A percentile compares a stretch with the other conserved stretches of the same genome.
Conservation (phyloP, 2,113 vertebrate species). For the Cervus canadensis region DNA sequence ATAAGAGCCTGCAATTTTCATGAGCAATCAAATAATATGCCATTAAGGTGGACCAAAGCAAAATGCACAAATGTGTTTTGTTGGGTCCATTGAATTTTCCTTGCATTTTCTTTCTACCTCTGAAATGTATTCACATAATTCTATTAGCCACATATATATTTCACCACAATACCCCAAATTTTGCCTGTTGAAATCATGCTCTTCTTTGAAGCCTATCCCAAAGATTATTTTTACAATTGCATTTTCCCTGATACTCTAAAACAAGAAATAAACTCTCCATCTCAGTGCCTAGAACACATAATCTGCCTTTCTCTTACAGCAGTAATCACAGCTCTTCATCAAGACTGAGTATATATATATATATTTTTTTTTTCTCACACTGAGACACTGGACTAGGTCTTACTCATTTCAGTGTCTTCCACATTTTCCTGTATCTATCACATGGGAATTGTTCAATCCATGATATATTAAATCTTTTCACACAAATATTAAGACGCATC, state of each 20-base stretch:
- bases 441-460: not conserved
- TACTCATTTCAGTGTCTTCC: not conserved
- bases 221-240: not conserved
- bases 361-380: not conserved
- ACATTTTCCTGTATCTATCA: not conserved
- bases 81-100: not conserved
- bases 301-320: not conserved
- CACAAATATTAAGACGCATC: not conserved
- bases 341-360: not conserved
- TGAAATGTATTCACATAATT: not conserved
- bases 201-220: not conserved
- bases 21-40: not conserved
- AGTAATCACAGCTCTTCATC: not conserved
- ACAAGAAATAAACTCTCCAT: not conserved
- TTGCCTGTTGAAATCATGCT: not conserved
- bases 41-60: not conserved
- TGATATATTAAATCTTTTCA: not conserved
- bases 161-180: not conserved
- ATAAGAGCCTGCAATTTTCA: not conserved
- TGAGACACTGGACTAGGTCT: not conserved
- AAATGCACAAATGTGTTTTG: not conserved
- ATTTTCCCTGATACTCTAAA: constrained; percentile 20
- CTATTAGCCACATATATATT: not conserved
- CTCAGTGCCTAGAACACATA: not conserved
- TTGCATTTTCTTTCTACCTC: not conserved